Percentiles rank a stretch among this genome's conserved stretches.
Evolutionary conservation across 2,113 vertebrate species (phyloP).

Genomic region (Oceanites oceanicus): DNA sequence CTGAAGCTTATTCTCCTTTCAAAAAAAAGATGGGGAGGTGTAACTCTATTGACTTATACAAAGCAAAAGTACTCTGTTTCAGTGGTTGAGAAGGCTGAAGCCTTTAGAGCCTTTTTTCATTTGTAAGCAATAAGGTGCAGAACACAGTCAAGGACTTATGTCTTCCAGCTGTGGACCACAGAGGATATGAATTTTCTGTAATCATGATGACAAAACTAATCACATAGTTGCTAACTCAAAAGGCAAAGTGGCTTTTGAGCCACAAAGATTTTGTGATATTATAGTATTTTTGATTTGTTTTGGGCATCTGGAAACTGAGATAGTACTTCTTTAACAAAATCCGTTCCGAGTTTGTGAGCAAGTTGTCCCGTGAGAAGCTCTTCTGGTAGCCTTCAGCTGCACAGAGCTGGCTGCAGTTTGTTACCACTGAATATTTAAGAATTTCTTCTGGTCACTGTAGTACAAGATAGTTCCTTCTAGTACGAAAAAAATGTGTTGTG

Average conservation of each 20-base stretch:
- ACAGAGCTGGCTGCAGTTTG: neutral
- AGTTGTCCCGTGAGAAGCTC: neutral
- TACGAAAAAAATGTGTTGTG: neutral
- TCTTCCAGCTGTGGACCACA: neutral
- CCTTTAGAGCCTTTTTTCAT: neutral
- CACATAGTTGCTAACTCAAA: neutral
- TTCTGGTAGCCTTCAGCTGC: neutral
- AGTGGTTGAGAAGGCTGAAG: neutral
- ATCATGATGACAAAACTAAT: neutral
- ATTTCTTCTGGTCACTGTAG: neutral
- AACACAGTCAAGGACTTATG: neutral
- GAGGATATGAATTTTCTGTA: neutral
- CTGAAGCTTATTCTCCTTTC: neutral
- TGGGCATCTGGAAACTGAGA: neutral
- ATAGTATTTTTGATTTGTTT: neutral
- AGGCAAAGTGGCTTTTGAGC: neutral
- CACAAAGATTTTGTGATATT: neutral
- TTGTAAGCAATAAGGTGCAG: neutral
- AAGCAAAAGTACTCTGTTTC: neutral
- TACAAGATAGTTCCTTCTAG: neutral
- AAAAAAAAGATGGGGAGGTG: neutral
- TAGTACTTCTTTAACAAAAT: neutral
- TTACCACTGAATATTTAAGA: neutral
- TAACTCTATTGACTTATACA: neutral
- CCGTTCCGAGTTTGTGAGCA: neutral